Evolutionary conservation across 2,888 invertebrate species (phyloP).

Genomic region (Orthosia cruda): DNA sequence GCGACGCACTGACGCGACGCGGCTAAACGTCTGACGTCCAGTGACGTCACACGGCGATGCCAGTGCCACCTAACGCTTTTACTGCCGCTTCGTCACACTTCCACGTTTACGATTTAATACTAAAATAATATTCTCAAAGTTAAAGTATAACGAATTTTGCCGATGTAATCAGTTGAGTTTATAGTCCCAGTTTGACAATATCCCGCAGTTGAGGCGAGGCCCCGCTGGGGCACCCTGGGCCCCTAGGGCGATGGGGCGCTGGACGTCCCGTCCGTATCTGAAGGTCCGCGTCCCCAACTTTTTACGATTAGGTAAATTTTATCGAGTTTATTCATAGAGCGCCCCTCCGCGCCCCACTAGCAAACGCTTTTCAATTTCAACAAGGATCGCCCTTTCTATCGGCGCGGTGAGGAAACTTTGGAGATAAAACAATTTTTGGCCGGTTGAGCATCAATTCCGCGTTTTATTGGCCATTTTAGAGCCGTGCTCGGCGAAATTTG

Average conservation of each 20-base stretch:
- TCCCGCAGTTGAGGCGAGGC: conserved; percentile 30
- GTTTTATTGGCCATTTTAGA: conserved; percentile 75
- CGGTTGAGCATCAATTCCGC: conserved; percentile 75
- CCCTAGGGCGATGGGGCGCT: conserved; percentile 27
- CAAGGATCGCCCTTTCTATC: conserved; percentile 80
- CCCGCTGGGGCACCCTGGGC: conserved; percentile 1
- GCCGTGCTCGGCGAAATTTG: conserved; percentile 68
- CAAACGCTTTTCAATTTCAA: conserved; percentile 86
- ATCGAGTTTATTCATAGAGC: conserved; percentile 87
- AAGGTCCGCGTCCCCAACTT: conserved; percentile 75
- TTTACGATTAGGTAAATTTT: conserved; percentile 86
- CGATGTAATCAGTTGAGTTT: conserved; percentile 64
- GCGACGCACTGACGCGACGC: conserved; percentile 47
- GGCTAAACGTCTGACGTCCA: conserved; percentile 10
- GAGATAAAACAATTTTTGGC: conserved; percentile 84
- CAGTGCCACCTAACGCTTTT: conserved; percentile 38
- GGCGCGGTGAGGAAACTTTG: conserved; percentile 77
- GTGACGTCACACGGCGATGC: conserved; percentile 31
- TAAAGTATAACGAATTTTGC: conserved; percentile 57
- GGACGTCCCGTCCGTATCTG: conserved; percentile 48
- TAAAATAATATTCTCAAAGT: conserved; percentile 60
- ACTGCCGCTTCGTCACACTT: conserved; percentile 44
- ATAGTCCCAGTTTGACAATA: conserved; percentile 60
- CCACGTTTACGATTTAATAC: conserved; percentile 58
- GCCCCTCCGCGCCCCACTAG: conserved; percentile 70